A percentile compares a stretch with the other conserved stretches of the same genome.
Evolutionary conservation across 2,113 vertebrate genomes (phyloP).

Genomic region (Myotis lucifugus): DNA sequence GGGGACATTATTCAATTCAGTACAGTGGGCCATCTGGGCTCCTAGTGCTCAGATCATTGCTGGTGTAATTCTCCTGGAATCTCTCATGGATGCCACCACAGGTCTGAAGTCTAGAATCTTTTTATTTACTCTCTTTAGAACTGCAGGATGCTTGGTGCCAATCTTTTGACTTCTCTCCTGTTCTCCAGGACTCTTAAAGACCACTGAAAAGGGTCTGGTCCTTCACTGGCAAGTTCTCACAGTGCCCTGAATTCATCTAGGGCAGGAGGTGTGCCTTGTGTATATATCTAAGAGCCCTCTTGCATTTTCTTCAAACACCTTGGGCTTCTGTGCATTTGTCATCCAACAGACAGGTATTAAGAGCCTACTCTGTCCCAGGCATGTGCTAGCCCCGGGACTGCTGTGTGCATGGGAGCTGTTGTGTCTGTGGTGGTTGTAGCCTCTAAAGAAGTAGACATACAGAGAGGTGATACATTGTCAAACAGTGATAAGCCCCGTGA

Average conservation of each 20-base stretch:
- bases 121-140: not conserved
- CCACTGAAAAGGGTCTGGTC: not conserved
- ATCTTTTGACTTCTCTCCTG: not conserved
- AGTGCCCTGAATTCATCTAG: not conserved
- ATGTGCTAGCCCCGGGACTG: not conserved
- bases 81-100: not conserved
- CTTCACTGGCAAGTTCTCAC: not conserved
- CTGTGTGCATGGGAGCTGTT: not conserved
- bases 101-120: not conserved
- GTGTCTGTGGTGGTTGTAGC: not conserved
- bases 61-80: not conserved
- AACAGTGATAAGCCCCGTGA: not conserved
- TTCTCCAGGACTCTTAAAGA: not conserved
- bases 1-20: not conserved
- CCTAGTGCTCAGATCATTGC: not conserved
- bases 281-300: not conserved
- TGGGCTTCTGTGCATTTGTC: not conserved
- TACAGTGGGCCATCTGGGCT: not conserved
- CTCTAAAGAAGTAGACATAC: not conserved
- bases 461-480: not conserved
- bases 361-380: not conserved
- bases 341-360: not conserved
- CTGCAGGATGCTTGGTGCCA: not conserved
- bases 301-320: not conserved
- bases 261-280: not conserved